Percentiles rank a stretch among this genome's conserved stretches.
Evolutionary conservation across 2,797 vertebrate genomes (phyloP).

Genomic region (Champsocephalus gunnari): DNA sequence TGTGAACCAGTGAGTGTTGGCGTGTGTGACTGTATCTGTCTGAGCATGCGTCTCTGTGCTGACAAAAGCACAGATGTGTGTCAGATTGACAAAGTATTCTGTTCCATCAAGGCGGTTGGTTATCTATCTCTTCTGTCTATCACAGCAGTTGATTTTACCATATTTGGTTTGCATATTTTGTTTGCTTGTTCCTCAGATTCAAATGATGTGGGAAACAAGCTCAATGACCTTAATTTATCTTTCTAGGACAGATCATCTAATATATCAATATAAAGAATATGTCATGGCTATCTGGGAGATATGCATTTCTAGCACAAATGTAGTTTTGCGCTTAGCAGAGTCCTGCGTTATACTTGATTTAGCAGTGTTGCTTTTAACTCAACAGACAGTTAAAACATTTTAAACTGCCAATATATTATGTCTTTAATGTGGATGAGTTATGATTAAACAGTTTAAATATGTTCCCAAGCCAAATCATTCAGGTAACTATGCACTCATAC

Average conservation of each 20-base stretch:
- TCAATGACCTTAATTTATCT: not conserved
- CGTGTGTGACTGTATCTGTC: conserved; percentile 56
- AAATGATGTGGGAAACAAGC: not conserved
- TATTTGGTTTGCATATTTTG: conserved; percentile 13
- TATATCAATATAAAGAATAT: not conserved
- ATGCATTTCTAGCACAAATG: conserved; percentile 1
- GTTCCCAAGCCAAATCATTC: conserved; percentile 63
- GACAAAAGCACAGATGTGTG: conserved; percentile 67
- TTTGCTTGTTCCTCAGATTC: not conserved
- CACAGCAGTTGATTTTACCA: conserved; percentile 17
- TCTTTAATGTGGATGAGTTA: conserved; percentile 51
- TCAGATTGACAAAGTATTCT: conserved; percentile 61
- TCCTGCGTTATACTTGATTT: conserved; percentile 26
- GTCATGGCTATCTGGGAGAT: not conserved
- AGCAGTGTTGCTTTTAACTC: conserved; percentile 24
- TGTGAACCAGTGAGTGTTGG: conserved; percentile 53
- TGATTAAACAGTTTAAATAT: conserved; percentile 41
- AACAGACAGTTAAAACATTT: conserved; percentile 34
- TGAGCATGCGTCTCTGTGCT: conserved; percentile 49
- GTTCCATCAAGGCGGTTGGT: conserved; percentile 52
- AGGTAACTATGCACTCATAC: conserved; percentile 46
- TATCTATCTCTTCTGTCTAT: conserved; percentile 40
- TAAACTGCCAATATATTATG: conserved; percentile 22
- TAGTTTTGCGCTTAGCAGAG: conserved; percentile 3
- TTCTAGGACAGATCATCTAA: not conserved